These are phyloP conservation scores for Pogonomyrmex californicus DNA, from an alignment of 1,140 invertebrate species.

Conservation along the genomic window DNA sequence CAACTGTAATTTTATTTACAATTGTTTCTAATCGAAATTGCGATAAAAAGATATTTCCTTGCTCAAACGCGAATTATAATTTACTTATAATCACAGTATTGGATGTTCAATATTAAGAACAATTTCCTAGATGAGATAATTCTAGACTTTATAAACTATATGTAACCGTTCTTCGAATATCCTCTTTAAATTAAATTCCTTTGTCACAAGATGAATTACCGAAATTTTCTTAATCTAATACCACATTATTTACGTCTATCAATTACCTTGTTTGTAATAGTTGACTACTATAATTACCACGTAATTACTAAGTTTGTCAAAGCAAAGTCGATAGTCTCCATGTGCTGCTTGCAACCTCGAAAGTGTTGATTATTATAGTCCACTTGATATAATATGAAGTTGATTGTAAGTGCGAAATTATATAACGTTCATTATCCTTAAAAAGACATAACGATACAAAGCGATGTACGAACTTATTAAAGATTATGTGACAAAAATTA, in stretches of 20 bases:
- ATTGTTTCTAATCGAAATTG: constrained; percentile 22
- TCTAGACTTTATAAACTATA: not conserved
- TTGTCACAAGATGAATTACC: not conserved
- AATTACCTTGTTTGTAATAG: constrained; percentile 32
- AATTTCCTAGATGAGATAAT: not conserved
- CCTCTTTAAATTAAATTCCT: not conserved
- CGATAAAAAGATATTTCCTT: not conserved
- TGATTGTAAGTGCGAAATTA: constrained; percentile 26
- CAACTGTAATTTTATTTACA: not conserved
- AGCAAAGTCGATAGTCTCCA: not conserved
- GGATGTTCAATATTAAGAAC: not conserved
- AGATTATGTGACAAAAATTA: not conserved
- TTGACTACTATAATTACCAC: not conserved
- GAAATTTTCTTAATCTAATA: constrained; percentile 12
- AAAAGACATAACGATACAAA: not conserved
- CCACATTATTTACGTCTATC: not conserved
- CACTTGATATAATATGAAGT: constrained; percentile 47
- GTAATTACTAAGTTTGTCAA: constrained; percentile 48
- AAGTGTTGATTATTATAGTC: constrained; percentile 37
- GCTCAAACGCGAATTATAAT: not conserved
- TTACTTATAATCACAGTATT: not conserved
- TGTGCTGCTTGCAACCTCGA: constrained; percentile 14
- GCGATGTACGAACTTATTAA: not conserved
- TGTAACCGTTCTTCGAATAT: not conserved
- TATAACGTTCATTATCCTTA: not conserved